Conservation (phyloP, 2,888 invertebrate species). For the Carpatolechia fugitivella region DNA sequence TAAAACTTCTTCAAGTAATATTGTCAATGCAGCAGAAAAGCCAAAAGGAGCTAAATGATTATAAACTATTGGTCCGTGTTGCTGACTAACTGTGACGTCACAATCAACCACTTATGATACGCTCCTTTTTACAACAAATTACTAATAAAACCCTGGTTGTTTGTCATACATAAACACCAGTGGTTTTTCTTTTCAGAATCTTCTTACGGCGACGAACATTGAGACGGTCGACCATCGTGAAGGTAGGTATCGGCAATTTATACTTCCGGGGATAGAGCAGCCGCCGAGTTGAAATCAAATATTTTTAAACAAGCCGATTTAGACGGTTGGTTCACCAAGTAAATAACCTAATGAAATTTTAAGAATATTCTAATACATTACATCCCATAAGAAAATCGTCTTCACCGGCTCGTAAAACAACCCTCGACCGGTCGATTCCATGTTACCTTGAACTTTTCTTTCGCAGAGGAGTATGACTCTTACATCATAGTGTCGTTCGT, state of each 20-base stretch:
- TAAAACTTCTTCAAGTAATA: neutral
- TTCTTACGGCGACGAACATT: conserved; percentile 66
- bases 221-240: conserved; percentile 57
- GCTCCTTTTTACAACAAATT: conserved; percentile 73
- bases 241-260: conserved; percentile 66
- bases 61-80: conserved; percentile 75
- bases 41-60: conserved; percentile 69
- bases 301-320: neutral
- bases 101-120: conserved; percentile 70
- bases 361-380: too few species aligned
- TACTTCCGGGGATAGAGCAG: conserved; percentile 52
- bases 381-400: too few species aligned
- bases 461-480: conserved; percentile 98
- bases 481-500: conserved; percentile 99
- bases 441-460: conserved; percentile 60
- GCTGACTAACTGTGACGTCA: conserved; percentile 72
- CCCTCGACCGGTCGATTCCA: conserved; percentile 23
- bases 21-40: neutral
- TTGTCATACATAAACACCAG: conserved; percentile 92
- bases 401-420: conserved; percentile 3
- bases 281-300: conserved; percentile 21
- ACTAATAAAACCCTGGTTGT: conserved; percentile 80
- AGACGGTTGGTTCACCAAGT: too few species aligned
- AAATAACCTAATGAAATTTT: too few species aligned
- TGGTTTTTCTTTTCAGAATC: conserved; percentile 92